phyloP scores from a whole-genome alignment of 2,797 vertebrate genomes.

The Danio aesculapii region DNA sequence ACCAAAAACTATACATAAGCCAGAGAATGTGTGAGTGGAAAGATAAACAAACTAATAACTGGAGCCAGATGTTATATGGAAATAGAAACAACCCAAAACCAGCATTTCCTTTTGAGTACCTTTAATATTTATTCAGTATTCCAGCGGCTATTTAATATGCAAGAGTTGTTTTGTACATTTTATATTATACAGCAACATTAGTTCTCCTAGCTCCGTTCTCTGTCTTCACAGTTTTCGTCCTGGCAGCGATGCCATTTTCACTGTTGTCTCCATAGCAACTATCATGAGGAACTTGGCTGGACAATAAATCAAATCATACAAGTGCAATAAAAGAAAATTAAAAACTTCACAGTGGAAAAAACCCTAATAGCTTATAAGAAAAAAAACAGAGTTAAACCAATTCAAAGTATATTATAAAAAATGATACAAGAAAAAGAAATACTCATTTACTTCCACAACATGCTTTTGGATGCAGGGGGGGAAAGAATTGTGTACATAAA shows the following conservation, averaged over 20 bases:
- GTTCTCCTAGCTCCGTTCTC: conserved; percentile 51
- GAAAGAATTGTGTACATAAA: conserved; percentile 79
- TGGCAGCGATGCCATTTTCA: conserved; percentile 50
- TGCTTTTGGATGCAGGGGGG: conserved; percentile 66
- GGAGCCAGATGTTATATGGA: neutral
- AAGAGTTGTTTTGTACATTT: conserved; percentile 66
- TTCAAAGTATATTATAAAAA: conserved; percentile 58
- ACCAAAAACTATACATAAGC: neutral
- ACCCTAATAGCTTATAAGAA: conserved; percentile 59
- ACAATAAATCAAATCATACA: conserved; percentile 56
- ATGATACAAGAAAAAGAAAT: conserved; percentile 41
- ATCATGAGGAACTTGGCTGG: conserved; percentile 50
- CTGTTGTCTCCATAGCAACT: conserved; percentile 54
- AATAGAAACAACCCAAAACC: neutral
- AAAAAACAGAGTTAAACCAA: conserved; percentile 35
- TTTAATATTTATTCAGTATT: conserved; percentile 68
- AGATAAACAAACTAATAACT: neutral
- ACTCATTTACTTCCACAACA: conserved; percentile 72
- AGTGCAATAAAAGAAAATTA: conserved; percentile 59
- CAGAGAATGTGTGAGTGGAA: neutral
- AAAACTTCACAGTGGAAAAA: conserved; percentile 62
- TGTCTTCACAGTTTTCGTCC: conserved; percentile 57
- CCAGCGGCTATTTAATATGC: conserved; percentile 70
- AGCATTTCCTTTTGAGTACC: conserved; percentile 37
- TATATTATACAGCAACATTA: conserved; percentile 64